Percentiles rank a stretch among this genome's conserved stretches.
Evolutionary conservation across 2,113 vertebrate genomes (phyloP).

Genomic region (Capreolus pygargus): DNA sequence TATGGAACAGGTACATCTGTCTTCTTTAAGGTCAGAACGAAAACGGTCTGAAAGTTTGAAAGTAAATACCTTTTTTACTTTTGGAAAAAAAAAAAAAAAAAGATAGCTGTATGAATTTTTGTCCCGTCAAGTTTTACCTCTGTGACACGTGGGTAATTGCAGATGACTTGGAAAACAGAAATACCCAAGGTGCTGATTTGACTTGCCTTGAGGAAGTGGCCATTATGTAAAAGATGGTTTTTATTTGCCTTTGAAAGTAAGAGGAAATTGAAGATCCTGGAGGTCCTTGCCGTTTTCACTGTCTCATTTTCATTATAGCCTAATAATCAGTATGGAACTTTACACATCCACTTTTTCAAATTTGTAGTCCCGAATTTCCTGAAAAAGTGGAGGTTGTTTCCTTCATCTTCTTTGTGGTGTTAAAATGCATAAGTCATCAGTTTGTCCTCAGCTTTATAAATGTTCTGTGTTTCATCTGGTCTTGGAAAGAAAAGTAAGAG

Average conservation of each 20-base stretch:
- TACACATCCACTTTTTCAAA: neutral
- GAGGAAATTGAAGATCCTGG: neutral
- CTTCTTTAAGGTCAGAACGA: neutral
- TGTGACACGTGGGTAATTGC: neutral
- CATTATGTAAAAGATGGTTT: neutral
- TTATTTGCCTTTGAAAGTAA: conserved; percentile 24
- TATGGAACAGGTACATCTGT: neutral
- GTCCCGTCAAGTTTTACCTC: neutral
- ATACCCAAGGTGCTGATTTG: neutral
- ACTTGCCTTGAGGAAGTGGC: neutral
- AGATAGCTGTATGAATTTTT: neutral
- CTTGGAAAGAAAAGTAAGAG: conserved; percentile 56
- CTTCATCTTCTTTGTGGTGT: conserved; percentile 20
- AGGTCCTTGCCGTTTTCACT: neutral
- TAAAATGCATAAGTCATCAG: conserved; percentile 28
- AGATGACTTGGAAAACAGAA: neutral
- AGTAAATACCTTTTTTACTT: neutral
- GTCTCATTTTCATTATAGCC: neutral
- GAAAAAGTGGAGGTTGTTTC: neutral
- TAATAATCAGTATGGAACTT: neutral
- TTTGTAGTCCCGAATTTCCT: neutral
- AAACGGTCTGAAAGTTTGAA: neutral
- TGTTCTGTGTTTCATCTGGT: conserved; percentile 38
- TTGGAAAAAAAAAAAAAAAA: neutral
- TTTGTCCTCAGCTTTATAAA: neutral